Percentiles rank a stretch among this genome's conserved stretches.
Conservation (phyloP, 2,888 invertebrate genomes). For the Melanargia galathea region DNA sequence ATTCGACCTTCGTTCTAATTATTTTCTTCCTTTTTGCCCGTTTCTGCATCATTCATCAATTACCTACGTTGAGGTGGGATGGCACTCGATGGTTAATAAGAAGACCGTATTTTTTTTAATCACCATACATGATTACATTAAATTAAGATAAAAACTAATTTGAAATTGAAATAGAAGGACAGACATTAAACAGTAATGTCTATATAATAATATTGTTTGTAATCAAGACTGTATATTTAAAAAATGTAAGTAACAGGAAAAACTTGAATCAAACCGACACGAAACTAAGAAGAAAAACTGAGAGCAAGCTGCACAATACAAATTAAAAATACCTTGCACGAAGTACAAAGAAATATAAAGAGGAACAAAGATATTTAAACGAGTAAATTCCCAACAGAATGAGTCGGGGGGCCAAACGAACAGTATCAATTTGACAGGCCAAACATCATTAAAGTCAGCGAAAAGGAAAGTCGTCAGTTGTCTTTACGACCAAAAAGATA, state of each 20-base stretch:
- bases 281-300: not conserved
- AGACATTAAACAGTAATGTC: too few species aligned
- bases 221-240: too few species aligned
- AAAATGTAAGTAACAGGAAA: not conserved
- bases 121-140: too few species aligned
- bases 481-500: constrained; percentile 25
- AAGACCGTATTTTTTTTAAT: not conserved
- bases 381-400: constrained; percentile 25
- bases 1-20: not conserved
- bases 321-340: constrained; percentile 16
- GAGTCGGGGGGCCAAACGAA: constrained; percentile 29
- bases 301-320: not conserved
- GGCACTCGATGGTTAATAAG: not conserved
- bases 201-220: too few species aligned
- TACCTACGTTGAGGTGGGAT: not conserved
- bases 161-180: too few species aligned
- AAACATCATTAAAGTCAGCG: constrained; percentile 33
- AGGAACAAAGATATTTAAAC: constrained; percentile 18
- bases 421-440: constrained; percentile 33
- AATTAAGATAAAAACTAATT: too few species aligned
- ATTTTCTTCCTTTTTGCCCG: not conserved
- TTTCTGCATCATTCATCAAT: not conserved
- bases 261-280: not conserved
- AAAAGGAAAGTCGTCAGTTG: constrained; percentile 25
- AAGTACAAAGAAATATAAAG: constrained; percentile 21